Evolutionary conservation across 2,888 invertebrate genomes (phyloP), one percentile per base, ranked within the genome.

Genomic region (Sphaeridia pumilis): DNA sequence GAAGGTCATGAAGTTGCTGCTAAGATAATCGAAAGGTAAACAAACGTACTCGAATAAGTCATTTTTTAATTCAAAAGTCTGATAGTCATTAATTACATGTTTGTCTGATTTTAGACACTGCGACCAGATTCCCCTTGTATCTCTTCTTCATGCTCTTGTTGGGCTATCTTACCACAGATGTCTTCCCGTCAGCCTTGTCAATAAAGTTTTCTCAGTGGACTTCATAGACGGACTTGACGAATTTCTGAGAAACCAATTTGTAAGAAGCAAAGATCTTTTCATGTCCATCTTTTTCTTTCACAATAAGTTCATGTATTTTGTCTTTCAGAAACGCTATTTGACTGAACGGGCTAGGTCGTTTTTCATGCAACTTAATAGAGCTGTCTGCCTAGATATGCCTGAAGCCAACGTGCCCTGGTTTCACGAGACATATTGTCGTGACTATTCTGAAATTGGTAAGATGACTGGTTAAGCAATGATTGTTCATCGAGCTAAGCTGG

Each of bases 371-470:
- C 67, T 81, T 36, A 81, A 81, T 68, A 72, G 81, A 52, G 74
- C 77, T 1, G 77, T 80, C 20, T 79, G 80, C 63, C 68, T 81
- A 43, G 80, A 80, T 67, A 75, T 77, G 67, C 80, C 81, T 0
- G 76, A 80, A 67, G 69, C 73, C 10, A 76, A 76, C 66, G 72
- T 81, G 5, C 80, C 80, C 1, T 81, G 81, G 81, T 81, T 81
- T 66, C 80, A 81, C 66, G 74, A 77, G 59, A 78, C 78, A 63
- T 80, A 75, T 59, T 71, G 78, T 41, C 71, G 77, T 60, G 74
- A 77, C 45, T 14, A n/a, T n/a, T 12, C 27, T 12, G 45, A 24
- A 26, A 17, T 38, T 17, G 5, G 38, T 38, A 17, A 38, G 38
- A 17, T n/a, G 12, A 38, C 14, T 31, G 10, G 31, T 31, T 31